Evolutionary conservation across 1,140 invertebrate genomes (phyloP).

Genomic region (Hycleus cichorii): DNA sequence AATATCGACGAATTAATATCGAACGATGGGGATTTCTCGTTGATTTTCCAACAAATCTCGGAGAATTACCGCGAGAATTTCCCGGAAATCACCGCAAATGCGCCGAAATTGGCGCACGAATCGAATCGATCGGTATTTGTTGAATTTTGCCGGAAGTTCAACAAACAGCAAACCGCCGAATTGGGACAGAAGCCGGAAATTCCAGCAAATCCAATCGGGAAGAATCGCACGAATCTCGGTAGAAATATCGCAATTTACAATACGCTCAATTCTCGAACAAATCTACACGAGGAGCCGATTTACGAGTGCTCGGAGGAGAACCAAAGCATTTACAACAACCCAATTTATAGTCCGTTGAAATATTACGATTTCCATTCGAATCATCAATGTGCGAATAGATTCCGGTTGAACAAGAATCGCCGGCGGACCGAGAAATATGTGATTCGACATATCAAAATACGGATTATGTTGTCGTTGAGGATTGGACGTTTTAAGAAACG

Average conservation of each 20-base stretch:
- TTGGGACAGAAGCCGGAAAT: slow-evolving; percentile 4
- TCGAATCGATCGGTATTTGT: slow-evolving; percentile 7
- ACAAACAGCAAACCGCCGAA: slow-evolving; percentile 13
- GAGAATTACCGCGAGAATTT: slow-evolving; percentile 34
- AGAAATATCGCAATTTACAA: slow-evolving; percentile 31
- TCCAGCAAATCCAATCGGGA: slow-evolving; percentile 25
- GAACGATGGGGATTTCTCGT: slow-evolving; percentile 15
- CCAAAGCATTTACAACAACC: slow-evolving; percentile 35
- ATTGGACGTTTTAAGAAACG: slow-evolving; percentile 25
- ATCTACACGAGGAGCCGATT: slow-evolving; percentile 35
- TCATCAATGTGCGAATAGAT: background rate
- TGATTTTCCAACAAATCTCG: slow-evolving; percentile 27
- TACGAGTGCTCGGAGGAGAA: slow-evolving; percentile 38
- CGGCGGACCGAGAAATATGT: slow-evolving; percentile 36
- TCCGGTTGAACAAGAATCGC: slow-evolving; percentile 13
- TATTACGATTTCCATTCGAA: slow-evolving; percentile 25
- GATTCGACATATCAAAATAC: slow-evolving; percentile 36
- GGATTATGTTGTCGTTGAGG: slow-evolving; percentile 37
- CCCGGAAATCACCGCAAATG: slow-evolving; percentile 8
- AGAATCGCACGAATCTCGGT: slow-evolving; percentile 20
- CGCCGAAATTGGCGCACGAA: slow-evolving; percentile 15
- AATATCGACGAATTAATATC: slow-evolving; percentile 35
- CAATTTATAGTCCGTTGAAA: slow-evolving; percentile 23
- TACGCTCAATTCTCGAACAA: slow-evolving; percentile 31
- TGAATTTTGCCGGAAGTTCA: slow-evolving; percentile 23